These are phyloP conservation scores for Sceloporus tristichus DNA, from an alignment of 2,113 vertebrate species.

Conservation along the genomic window DNA sequence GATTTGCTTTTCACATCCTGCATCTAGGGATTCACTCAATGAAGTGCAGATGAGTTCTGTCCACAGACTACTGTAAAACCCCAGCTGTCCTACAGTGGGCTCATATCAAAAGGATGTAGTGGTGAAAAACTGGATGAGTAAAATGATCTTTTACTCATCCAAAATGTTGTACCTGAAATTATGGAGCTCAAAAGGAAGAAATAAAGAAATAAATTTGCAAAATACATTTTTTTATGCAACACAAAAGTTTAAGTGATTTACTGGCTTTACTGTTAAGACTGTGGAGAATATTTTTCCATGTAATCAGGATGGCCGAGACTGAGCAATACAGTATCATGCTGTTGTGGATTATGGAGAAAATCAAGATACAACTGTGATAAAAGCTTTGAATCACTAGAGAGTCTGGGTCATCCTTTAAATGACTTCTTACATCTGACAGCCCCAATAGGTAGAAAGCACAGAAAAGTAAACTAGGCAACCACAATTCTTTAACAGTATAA, in stretches of 20 bases:
- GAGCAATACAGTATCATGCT: background rate
- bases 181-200: background rate
- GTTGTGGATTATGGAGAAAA: background rate
- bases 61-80: too few species aligned
- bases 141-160: too few species aligned
- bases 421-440: background rate
- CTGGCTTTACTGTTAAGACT: background rate
- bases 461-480: background rate
- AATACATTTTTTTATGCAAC: background rate
- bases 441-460: background rate
- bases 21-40: too few species aligned
- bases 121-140: too few species aligned
- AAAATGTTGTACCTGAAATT: too few species aligned
- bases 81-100: too few species aligned
- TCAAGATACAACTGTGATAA: background rate
- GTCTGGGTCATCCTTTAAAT: slow-evolving; percentile 5
- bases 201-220: background rate
- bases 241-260: background rate
- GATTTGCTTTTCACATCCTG: too few species aligned
- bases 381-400: background rate
- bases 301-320: background rate
- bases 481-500: background rate
- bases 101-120: too few species aligned
- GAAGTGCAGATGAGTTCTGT: too few species aligned
- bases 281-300: background rate